Evolutionary conservation across 2,888 invertebrate genomes (phyloP).

Genomic region (Idaea straminata): DNA sequence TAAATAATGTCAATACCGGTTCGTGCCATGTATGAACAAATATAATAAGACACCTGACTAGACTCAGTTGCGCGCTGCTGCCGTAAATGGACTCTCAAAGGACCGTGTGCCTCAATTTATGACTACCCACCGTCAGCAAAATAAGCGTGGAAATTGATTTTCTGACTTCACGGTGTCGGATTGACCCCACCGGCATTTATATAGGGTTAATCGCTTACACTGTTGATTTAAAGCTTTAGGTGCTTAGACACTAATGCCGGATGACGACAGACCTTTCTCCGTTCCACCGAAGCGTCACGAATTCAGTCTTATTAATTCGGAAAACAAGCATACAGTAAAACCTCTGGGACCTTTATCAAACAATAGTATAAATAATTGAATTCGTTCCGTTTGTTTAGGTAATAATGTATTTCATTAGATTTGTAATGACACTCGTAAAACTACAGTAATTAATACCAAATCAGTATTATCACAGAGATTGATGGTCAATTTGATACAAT

Average conservation of each 20-base stretch:
- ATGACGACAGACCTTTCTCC: not conserved
- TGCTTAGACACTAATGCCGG: slow-evolving; percentile 2
- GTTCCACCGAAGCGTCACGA: not conserved
- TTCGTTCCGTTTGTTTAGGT: not conserved
- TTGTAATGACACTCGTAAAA: not conserved
- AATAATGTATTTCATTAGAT: not conserved
- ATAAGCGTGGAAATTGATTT: slow-evolving; percentile 46
- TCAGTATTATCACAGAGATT: not conserved
- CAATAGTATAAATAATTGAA: not conserved
- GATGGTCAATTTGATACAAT: not conserved
- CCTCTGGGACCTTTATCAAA: not conserved
- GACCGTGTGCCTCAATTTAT: slow-evolving; percentile 43
- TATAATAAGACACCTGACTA: slow-evolving; percentile 3
- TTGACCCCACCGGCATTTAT: slow-evolving; percentile 26
- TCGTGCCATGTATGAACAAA: slow-evolving; percentile 12
- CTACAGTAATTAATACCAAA: not conserved
- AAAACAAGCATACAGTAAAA: not conserved
- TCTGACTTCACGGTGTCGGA: slow-evolving; percentile 33
- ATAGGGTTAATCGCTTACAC: slow-evolving; percentile 27
- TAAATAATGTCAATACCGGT: slow-evolving; percentile 23
- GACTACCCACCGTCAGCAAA: slow-evolving; percentile 28
- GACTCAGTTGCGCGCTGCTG: slow-evolving; percentile 29
- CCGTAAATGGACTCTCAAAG: slow-evolving; percentile 50
- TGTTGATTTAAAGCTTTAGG: slow-evolving; percentile 3
- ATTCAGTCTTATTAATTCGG: not conserved